Evolutionary conservation across 2,797 vertebrate species (phyloP), one percentile per base, ranked within the genome.

Genomic region (Gorsachius magnificus): DNA sequence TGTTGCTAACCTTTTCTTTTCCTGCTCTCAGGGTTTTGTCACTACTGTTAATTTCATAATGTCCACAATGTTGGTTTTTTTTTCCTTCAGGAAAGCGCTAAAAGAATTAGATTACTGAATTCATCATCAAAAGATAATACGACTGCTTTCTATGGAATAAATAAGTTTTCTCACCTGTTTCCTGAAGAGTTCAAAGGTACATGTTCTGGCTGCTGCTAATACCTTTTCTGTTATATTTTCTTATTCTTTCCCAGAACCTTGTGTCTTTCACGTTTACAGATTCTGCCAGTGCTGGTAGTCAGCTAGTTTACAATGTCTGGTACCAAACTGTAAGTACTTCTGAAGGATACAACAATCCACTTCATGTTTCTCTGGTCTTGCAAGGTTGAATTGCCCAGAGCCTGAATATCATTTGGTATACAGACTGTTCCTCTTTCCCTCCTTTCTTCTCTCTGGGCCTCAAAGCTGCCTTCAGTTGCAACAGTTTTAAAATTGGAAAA

Each of bases 121-220:
- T 98, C 96, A 25, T 89, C 95, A 54, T 78, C 97, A 77, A 51
- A 36, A 94, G 97, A 91, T 68, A 98, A 98, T 19, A 72, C 16
- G 0, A 98, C 98, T 53, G 99, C 99, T 26, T 10, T 97, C 64
- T 99, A 99, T 48, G 99, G 99, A 93, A 95, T 99, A 93, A 99
- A 99, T 97, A 98, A 98, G 60, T 99, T 99, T 97, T 99, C 99
- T 71, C 97, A 98, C 76, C 97, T 99, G 66, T 98, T 98, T 48
- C 98, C 97, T 71, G 89, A 98, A 77, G 98, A 99, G 93, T 99
- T 99, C 98, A 98, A 97, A 98, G 98, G 99, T 99, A 97, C 41
- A 8, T 22, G 69, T 61, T 45, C 33, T 72, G 45, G 2, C 10
- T 82, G n/a, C 46, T 86, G 29, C 41, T 75, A 45, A 13, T 66